These are phyloP conservation scores for Phaethornis superciliosus DNA, from an alignment of 2,113 vertebrate genomes.

Conservation along the genomic window DNA sequence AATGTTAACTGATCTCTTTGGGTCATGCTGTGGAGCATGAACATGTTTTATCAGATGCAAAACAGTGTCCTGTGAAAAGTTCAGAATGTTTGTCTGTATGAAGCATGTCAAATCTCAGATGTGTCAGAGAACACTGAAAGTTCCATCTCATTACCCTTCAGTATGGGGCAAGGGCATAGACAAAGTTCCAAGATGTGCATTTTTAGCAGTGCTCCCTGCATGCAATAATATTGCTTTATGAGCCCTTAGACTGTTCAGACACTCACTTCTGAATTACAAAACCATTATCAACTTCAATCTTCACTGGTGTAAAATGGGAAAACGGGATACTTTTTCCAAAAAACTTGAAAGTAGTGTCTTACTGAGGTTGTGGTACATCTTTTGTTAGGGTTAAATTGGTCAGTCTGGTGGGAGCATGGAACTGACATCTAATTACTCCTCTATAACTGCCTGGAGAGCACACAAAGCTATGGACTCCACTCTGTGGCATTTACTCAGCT, in stretches of 20 bases:
- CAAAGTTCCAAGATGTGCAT: neutral
- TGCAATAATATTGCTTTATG: neutral
- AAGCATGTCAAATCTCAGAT: neutral
- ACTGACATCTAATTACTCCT: neutral
- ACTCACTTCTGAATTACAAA: neutral
- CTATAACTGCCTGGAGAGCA: neutral
- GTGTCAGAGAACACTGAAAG: neutral
- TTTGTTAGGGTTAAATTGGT: neutral
- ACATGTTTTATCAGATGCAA: neutral
- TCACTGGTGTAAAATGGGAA: neutral
- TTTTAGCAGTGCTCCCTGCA: neutral
- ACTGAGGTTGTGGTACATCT: neutral
- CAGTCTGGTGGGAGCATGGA: neutral
- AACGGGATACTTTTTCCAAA: neutral
- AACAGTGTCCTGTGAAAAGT: neutral
- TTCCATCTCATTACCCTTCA: neutral
- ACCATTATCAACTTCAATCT: neutral
- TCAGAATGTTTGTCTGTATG: neutral
- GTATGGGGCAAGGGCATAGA: neutral
- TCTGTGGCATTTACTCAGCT: neutral
- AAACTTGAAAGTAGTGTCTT: neutral
- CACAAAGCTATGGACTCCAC: neutral
- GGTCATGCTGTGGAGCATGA: neutral
- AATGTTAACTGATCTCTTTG: neutral
- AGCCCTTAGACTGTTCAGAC: neutral